Evolutionary conservation across 2,888 invertebrate genomes (phyloP).

Genomic region (Diplazon laetatorius): DNA sequence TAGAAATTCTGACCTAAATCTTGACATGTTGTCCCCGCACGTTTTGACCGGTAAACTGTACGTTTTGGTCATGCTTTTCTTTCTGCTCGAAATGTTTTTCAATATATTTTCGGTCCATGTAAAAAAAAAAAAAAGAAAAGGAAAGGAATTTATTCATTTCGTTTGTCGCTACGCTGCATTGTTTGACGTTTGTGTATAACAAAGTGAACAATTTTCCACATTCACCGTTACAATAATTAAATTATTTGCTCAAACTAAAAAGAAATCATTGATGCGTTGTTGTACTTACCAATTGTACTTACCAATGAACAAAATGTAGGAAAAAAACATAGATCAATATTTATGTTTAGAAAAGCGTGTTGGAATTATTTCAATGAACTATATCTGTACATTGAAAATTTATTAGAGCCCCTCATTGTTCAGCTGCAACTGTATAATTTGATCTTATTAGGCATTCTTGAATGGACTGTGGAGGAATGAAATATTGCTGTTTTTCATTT

Average conservation of each 20-base stretch:
- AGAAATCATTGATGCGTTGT: neutral
- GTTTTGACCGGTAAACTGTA: conserved; percentile 12
- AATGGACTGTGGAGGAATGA: conserved; percentile 56
- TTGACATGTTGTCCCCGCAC: conserved; percentile 19
- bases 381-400: too few relatives aligned
- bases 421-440: conserved; percentile 1
- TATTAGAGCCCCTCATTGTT: too few relatives aligned
- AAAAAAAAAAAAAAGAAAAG: too few relatives aligned
- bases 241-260: neutral
- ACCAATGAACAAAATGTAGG: too few relatives aligned
- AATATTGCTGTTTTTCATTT: conserved; percentile 65
- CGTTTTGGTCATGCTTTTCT: too few relatives aligned
- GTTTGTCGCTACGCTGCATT: neutral
- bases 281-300: too few relatives aligned
- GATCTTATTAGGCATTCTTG: conserved; percentile 4
- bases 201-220: neutral
- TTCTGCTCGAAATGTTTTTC: neutral
- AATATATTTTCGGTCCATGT: neutral
- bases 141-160: too few relatives aligned
- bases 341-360: too few relatives aligned
- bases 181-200: neutral
- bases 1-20: conserved; percentile 63
- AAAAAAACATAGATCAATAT: too few relatives aligned
- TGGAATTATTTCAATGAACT: too few relatives aligned
- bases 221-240: neutral